These are phyloP conservation scores for Gallinago paraguaiae DNA, from an alignment of 2,113 vertebrate genomes.

Conservation along the genomic window DNA sequence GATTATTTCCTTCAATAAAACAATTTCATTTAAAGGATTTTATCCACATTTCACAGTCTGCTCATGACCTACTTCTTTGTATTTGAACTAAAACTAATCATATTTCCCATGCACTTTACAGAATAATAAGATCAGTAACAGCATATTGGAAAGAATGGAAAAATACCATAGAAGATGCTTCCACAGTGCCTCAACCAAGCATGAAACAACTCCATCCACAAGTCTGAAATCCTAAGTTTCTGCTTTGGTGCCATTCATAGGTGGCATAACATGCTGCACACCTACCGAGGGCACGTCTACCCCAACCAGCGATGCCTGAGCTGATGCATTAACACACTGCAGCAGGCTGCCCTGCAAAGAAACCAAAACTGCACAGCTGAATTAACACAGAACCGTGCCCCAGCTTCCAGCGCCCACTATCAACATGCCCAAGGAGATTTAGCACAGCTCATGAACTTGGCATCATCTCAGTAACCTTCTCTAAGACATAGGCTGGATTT, in stretches of 20 bases:
- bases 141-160: neutral
- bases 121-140: constrained; percentile 4
- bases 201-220: neutral
- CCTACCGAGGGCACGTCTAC: neutral
- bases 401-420: neutral
- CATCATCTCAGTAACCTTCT: neutral
- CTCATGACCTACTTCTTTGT: constrained; percentile 42
- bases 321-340: too few relatives aligned
- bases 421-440: neutral
- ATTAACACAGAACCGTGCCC: neutral
- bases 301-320: neutral
- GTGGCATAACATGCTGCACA: neutral
- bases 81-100: constrained; percentile 44
- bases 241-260: neutral
- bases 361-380: neutral
- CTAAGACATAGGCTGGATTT: neutral
- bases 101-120: constrained; percentile 3
- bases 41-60: constrained; percentile 40
- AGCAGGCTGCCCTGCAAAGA: neutral
- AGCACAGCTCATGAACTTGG: neutral
- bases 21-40: constrained; percentile 44
- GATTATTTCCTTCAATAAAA: constrained; percentile 22
- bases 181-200: neutral
- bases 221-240: neutral
- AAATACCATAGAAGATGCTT: neutral